These are phyloP conservation scores for Parazoanthus darwini DNA, from an alignment of 92 coral and sea anemone species.

Conservation along the genomic window DNA sequence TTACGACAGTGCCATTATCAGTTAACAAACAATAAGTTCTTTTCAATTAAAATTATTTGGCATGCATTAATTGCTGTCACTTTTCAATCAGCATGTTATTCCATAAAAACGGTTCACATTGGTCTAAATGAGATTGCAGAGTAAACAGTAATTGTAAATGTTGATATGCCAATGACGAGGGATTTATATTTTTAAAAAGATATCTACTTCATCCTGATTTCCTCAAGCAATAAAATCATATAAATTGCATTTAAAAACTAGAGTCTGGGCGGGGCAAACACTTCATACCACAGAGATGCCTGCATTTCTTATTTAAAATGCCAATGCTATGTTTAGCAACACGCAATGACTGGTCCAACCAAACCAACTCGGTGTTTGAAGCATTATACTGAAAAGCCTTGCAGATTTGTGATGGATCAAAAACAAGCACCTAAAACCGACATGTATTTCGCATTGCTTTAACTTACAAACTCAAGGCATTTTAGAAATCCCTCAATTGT, in stretches of 20 bases:
- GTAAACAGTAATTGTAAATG: no score
- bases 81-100: no score
- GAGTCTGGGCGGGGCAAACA: conserved; percentile 16
- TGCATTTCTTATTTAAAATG: background rate
- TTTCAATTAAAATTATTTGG: background rate
- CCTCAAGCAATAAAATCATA: background rate
- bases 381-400: background rate
- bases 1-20: background rate
- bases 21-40: background rate
- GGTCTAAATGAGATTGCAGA: no score
- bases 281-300: background rate
- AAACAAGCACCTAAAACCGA: background rate
- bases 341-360: background rate
- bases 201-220: no score
- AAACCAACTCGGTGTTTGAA: background rate
- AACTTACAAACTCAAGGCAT: conserved; percentile 91
- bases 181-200: background rate
- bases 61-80: background rate
- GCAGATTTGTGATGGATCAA: background rate
- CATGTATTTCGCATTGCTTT: background rate
- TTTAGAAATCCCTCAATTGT: conserved; percentile 89
- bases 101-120: background rate
- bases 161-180: background rate
- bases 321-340: conserved; percentile 24
- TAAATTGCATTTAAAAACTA: background rate